Conservation (phyloP, 2,797 vertebrate species). For the Geotrypetes seraphini region DNA sequence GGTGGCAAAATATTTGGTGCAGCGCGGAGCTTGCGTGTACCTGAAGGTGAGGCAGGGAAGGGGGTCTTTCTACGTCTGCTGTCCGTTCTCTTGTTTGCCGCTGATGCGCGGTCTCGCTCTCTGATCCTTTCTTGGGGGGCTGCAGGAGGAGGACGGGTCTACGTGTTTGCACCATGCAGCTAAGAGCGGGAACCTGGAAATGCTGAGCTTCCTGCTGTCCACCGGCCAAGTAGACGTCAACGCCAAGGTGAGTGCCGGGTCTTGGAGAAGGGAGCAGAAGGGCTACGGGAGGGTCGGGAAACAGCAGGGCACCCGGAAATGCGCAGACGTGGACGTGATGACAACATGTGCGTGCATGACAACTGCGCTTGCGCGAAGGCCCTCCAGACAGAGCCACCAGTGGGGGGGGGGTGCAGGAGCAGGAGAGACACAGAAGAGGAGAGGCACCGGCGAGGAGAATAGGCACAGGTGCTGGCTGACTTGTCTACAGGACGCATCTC, state of each 20-base stretch:
- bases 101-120: too few relatives aligned
- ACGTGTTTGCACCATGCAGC: conserved; percentile 87
- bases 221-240: conserved; percentile 87
- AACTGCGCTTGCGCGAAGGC: too few relatives aligned
- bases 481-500: too few relatives aligned
- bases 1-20: conserved; percentile 69
- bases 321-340: too few relatives aligned
- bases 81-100: not conserved
- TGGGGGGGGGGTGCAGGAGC: too few relatives aligned
- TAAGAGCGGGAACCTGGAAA: conserved; percentile 76
- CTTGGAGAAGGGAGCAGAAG: not conserved
- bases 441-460: too few relatives aligned
- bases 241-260: conserved; percentile 56
- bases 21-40: conserved; percentile 73
- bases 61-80: not conserved
- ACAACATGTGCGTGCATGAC: too few relatives aligned
- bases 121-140: not conserved
- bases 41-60: conserved; percentile 71
- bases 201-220: conserved; percentile 73
- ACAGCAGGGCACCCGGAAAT: too few relatives aligned
- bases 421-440: too few relatives aligned
- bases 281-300: not conserved
- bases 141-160: conserved; percentile 82
- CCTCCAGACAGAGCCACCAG: too few relatives aligned
- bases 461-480: too few relatives aligned